A percentile compares a stretch with the other conserved stretches of the same genome.
phyloP scores from a whole-genome alignment of 2,888 invertebrate genomes.

The Eurois occulta region DNA sequence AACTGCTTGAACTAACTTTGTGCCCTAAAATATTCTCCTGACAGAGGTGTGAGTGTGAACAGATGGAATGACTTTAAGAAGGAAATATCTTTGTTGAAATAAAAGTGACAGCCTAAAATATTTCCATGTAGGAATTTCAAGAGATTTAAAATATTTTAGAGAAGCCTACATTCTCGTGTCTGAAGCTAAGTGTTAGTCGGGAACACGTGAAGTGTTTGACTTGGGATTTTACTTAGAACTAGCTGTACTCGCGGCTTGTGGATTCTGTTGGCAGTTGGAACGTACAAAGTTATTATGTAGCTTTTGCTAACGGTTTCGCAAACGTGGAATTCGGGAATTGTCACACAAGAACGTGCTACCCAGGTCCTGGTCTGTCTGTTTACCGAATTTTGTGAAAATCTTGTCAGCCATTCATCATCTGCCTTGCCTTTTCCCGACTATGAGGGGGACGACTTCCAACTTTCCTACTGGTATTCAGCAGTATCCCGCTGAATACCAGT shows the following conservation, averaged over 20 bases:
- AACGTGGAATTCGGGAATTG: accelerated
- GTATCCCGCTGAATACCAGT: no score
- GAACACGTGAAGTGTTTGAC: slow-evolving; percentile 30
- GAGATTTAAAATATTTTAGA: slow-evolving; percentile 57
- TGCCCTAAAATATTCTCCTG: slow-evolving; percentile 42
- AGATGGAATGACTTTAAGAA: slow-evolving; percentile 62
- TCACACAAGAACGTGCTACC: not conserved
- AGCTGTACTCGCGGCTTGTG: not conserved
- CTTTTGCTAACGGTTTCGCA: not conserved
- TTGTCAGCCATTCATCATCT: not conserved
- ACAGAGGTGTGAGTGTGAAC: slow-evolving; percentile 57
- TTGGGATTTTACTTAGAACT: slow-evolving; percentile 21
- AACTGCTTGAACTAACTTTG: slow-evolving; percentile 15
- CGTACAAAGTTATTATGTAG: not conserved
- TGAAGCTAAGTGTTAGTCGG: slow-evolving; percentile 26
- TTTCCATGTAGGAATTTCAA: slow-evolving; percentile 57
- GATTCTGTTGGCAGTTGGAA: not conserved
- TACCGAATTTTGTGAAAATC: not conserved
- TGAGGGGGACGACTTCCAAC: no score
- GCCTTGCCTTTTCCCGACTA: no score
- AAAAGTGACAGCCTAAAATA: slow-evolving; percentile 60
- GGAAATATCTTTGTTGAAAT: slow-evolving; percentile 60
- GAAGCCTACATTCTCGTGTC: slow-evolving; percentile 39
- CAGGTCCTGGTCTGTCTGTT: not conserved
- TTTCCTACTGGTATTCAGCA: no score